A percentile compares a stretch with the other conserved stretches of the same genome.
Evolutionary conservation across 2,113 vertebrate species (phyloP).

Genomic region (Proteles cristata): DNA sequence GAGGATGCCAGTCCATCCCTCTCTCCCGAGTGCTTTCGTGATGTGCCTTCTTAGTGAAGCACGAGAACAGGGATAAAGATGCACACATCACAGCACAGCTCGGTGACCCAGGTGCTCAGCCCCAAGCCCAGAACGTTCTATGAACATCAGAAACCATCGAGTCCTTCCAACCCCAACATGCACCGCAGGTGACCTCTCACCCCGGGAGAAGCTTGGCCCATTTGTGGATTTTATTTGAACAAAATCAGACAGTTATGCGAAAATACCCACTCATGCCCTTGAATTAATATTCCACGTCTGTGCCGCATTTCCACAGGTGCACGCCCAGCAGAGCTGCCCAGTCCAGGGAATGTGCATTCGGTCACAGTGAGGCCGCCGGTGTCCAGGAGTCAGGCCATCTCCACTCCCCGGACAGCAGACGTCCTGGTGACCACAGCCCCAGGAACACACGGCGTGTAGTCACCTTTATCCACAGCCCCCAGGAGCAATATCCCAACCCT

Average conservation of each 20-base stretch:
- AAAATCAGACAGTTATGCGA: accelerated
- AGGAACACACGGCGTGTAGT: neutral
- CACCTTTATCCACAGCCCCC: neutral
- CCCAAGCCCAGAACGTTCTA: neutral
- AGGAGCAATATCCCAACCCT: neutral
- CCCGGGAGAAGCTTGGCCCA: accelerated
- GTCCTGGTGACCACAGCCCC: neutral
- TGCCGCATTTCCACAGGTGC: neutral
- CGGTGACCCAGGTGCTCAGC: too few relatives aligned
- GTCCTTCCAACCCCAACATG: accelerated
- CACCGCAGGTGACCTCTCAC: accelerated
- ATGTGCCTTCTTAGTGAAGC: neutral
- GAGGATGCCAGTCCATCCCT: neutral
- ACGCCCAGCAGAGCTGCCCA: neutral
- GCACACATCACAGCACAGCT: neutral
- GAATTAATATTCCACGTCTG: too few relatives aligned
- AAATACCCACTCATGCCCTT: too few relatives aligned
- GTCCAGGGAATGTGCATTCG: neutral
- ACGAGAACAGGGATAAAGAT: neutral
- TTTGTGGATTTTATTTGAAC: too few relatives aligned
- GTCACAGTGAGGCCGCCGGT: neutral
- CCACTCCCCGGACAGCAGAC: neutral
- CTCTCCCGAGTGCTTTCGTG: neutral
- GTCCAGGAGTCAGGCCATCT: neutral
- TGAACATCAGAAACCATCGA: neutral